Base-by-base conservation (phyloP, 2,797 vertebrate genomes). In the Ctenopoma multispine region DNA sequence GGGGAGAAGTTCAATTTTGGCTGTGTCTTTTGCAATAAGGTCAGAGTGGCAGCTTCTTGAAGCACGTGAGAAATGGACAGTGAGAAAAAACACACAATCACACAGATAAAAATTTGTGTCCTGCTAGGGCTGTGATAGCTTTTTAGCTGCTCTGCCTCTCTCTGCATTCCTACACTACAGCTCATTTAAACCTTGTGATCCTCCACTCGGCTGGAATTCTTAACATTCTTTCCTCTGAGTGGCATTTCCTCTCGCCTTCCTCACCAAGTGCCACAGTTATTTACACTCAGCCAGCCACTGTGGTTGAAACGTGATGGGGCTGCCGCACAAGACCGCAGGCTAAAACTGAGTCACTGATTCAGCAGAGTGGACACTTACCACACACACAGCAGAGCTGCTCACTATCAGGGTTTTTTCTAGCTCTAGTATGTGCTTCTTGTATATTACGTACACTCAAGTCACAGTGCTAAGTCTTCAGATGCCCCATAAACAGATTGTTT, bases 181-280 rank as follows among this genome's bases (percentile, higher is more conserved):
- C 43, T 71, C n/a, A 41, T 48, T 15, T 27, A 4, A 20, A 54
- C 31, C n/a, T 15, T n/a, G 57, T 31, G 1, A 3, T 20, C 23
- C 48, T 65, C 4, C 27, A 14, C 29, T 63, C 62, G 29, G 57
- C 66, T 51, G 9, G 62, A 34, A 74, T 79, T 75, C 64, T 56
- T 56, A 4, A 60, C 57, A 80, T 83, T 81, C 72, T 61, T 78
- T 59, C 38, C 24, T 51, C 58, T 31, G 21, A 57, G 49, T 70
- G 77, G 43, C 58, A 70, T 70, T 82, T 76, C 69, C 55, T 65
- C 58, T 60, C 46, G n/a, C 66, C 55, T 15, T 69, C 43, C 61
- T 67, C 54, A 46, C 51, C 1, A 7, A n/a, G 29, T 57, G 65
- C 46, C 67, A 56, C 54, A 48, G 47, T 47, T 74, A 51, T 65